Evolutionary conservation across 2,888 invertebrate species (phyloP), one percentile per base, ranked within the genome.

Genomic region (Harpagoxenus sublaevis): DNA sequence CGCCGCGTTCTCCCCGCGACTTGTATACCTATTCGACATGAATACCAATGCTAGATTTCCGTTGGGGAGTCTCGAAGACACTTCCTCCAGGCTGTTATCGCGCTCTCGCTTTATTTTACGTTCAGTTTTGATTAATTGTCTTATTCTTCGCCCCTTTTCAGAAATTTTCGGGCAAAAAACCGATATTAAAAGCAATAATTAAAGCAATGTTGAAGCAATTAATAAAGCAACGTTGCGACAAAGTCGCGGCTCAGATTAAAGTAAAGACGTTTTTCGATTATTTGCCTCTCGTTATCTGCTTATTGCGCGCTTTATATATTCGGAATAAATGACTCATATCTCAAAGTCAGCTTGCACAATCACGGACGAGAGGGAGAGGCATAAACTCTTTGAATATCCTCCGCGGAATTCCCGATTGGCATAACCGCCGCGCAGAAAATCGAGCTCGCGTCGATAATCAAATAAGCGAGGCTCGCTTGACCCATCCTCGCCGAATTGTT

Each of bases 1-100:
- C 83, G n/a, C 81, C 66, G 81, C 84, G 86, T 87, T 87, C 82
- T 71, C 45, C 84, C 62, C 55, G 65, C 60, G 74, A 53, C 63
- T 84, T 35, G 53, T 83, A 42, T 15, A 23, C 23, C 23, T 23
- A 71, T 83, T 81, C 53, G 45, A 84, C 85, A 87, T 77, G 84
- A 74, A 87, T 90, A 83, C 86, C 84, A 74, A 82, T 23, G 31
- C 9, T 9, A 42, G 62, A 62, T 85, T 87, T 89, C 81, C 85
- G 84, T n/a, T n/a, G 12, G 23, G 4, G 35, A 73, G 9, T 18
- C 57, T 51, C 45, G 42, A 70, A 18, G 51, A 45, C 55, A 53
- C n/a, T n/a, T 42, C 53, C 53, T 39, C 1, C 39, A 53, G 18
- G 5, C 15, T 35, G 9, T 53, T 39, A 45, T 23, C 12, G 6